These are phyloP conservation scores for Chaetogeoica ovagalla DNA, from an alignment of 2,888 invertebrate genomes.

Conservation along the genomic window DNA sequence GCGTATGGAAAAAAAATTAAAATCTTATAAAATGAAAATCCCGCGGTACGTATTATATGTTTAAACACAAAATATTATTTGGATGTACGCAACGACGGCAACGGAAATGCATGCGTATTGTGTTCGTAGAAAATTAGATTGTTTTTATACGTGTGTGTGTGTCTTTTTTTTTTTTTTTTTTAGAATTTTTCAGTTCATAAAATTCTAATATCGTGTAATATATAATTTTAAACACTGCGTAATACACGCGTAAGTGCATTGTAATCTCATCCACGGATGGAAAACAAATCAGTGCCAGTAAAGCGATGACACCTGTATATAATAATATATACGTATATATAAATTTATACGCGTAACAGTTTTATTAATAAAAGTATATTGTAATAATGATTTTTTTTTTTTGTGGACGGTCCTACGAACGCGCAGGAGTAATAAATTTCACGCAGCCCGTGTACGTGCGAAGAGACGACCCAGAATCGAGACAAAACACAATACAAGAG, in stretches of 20 bases:
- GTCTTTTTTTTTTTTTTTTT: constrained; percentile 19
- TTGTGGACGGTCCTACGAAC: neutral
- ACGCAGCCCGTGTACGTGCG: constrained; percentile 94
- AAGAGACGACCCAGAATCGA: constrained; percentile 88
- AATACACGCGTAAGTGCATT: neutral
- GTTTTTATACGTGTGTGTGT: neutral
- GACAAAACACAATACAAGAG: constrained; percentile 86
- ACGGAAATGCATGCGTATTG: constrained; percentile 18
- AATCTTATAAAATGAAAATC: no score
- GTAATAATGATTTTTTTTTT: neutral
- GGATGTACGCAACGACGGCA: neutral
- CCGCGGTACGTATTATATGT: no score
- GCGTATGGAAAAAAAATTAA: no score
- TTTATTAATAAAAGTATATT: neutral
- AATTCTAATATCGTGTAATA: neutral
- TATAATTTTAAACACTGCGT: neutral
- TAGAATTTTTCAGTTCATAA: neutral
- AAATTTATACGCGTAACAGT: neutral
- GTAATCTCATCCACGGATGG: neutral
- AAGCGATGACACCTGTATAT: no score
- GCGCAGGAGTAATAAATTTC: constrained; percentile 83
- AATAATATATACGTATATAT: no score
- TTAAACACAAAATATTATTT: no score
- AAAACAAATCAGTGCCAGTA: neutral
- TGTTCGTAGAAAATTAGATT: neutral